Evolutionary conservation across 2,113 vertebrate species (phyloP).

Genomic region (Pseudonaja textilis): DNA sequence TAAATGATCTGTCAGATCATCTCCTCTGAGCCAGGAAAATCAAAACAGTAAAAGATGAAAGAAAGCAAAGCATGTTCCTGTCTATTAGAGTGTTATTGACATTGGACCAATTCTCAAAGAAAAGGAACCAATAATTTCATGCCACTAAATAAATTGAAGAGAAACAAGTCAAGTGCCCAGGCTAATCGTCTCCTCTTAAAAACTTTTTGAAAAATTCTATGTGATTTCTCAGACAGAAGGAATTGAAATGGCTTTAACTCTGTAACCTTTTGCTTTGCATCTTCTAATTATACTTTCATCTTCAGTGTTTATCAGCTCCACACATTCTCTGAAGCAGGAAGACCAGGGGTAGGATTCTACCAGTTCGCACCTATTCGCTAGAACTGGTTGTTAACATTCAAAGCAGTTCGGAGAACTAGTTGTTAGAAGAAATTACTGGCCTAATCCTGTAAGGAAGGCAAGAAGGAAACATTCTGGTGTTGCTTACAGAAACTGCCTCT

Average conservation of each 20-base stretch:
- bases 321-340: slow-evolving; percentile 36
- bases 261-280: slow-evolving; percentile 43
- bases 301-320: slow-evolving; percentile 52
- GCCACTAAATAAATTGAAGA: slow-evolving; percentile 38
- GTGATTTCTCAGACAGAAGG: slow-evolving; percentile 32
- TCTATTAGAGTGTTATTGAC: slow-evolving; percentile 28
- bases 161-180: slow-evolving; percentile 15
- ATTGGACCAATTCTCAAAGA: slow-evolving; percentile 10
- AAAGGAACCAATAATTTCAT: slow-evolving; percentile 34
- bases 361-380: too few relatives aligned
- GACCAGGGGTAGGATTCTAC: not conserved
- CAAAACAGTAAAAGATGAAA: slow-evolving; percentile 43
- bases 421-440: too few relatives aligned
- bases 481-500: too few relatives aligned
- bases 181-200: slow-evolving; percentile 34
- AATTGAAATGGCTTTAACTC: slow-evolving; percentile 23
- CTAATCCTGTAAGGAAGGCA: too few relatives aligned
- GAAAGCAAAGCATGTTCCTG: slow-evolving; percentile 24
- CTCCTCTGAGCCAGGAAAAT: not conserved
- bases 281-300: slow-evolving; percentile 50
- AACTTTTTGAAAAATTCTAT: slow-evolving; percentile 29
- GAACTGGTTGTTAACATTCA: too few relatives aligned
- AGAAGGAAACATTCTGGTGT: too few relatives aligned
- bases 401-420: too few relatives aligned
- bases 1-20: slow-evolving; percentile 31